Conservation (phyloP, 2,113 vertebrate genomes). For the Oncorhynchus kisutch region DNA sequence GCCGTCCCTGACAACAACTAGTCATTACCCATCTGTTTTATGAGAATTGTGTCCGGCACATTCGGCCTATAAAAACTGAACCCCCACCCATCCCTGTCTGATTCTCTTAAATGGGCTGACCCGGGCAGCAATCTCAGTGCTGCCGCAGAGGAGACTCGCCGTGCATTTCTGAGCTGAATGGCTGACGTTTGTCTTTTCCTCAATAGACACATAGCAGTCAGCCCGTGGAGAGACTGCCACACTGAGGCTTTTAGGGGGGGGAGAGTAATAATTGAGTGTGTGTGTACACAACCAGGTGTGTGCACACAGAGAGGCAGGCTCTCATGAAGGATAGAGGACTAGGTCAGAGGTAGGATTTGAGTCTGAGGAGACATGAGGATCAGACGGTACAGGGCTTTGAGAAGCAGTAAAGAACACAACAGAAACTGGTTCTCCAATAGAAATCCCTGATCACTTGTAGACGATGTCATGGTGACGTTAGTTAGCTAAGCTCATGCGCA, state of each 20-base stretch:
- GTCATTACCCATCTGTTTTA: slow-evolving; percentile 79
- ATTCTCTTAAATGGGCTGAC: slow-evolving; percentile 52
- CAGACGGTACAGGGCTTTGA: not conserved
- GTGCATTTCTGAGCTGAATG: slow-evolving; percentile 48
- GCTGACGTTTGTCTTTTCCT: slow-evolving; percentile 37
- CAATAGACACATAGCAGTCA: slow-evolving; percentile 52
- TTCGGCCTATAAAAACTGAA: slow-evolving; percentile 56
- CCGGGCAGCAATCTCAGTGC: slow-evolving; percentile 41
- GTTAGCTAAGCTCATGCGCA: too few species aligned
- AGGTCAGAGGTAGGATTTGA: too few species aligned
- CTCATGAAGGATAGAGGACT: too few species aligned
- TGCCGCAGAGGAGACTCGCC: slow-evolving; percentile 45
- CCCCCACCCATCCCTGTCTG: slow-evolving; percentile 33
- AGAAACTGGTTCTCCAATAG: too few species aligned
- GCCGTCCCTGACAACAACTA: slow-evolving; percentile 70
- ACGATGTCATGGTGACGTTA: too few species aligned
- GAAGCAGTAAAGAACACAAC: too few species aligned
- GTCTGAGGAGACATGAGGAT: too few species aligned
- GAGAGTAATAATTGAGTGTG: not conserved
- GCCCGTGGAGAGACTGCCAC: slow-evolving; percentile 21
- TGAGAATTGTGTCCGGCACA: slow-evolving; percentile 62
- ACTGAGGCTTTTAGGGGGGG: slow-evolving; percentile 9
- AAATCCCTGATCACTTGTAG: too few species aligned
- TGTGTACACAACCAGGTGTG: not conserved
- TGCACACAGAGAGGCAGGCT: not conserved